A percentile compares a stretch with the other conserved stretches of the same genome.
Evolutionary conservation across 2,888 invertebrate species (phyloP).

Genomic region (Holacanthella duospinosa): DNA sequence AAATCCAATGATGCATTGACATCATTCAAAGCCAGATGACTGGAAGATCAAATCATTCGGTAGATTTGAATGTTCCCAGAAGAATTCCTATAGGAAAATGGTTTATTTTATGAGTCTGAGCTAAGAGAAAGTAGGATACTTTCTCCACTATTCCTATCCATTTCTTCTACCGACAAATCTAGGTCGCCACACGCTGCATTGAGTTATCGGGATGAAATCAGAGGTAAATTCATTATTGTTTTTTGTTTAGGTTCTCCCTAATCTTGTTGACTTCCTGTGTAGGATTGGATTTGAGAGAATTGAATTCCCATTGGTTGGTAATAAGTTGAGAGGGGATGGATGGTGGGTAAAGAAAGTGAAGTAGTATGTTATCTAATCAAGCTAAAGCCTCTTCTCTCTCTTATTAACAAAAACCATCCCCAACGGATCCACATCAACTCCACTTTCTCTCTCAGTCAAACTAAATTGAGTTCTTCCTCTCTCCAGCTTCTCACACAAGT

Average conservation of each 20-base stretch:
- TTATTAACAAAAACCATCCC: not conserved
- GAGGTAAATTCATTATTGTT: too few species aligned
- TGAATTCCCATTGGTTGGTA: not conserved
- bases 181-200: too few species aligned
- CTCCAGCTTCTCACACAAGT: not conserved
- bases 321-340: not conserved
- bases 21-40: slow-evolving; percentile 18
- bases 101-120: not conserved
- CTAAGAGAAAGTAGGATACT: not conserved
- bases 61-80: slow-evolving; percentile 7
- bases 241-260: not conserved
- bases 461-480: not conserved
- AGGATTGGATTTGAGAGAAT: too few species aligned
- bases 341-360: too few species aligned
- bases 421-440: not conserved
- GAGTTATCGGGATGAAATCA: too few species aligned
- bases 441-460: not conserved
- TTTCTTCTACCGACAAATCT: too few species aligned
- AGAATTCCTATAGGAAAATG: not conserved
- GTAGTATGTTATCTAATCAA: not conserved
- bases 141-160: not conserved
- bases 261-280: not conserved
- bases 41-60: slow-evolving; percentile 24
- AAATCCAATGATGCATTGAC: slow-evolving; percentile 18
- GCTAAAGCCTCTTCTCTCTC: not conserved